Conservation (phyloP, 2,113 vertebrate species). For the Myanophis thanlyinensis region DNA sequence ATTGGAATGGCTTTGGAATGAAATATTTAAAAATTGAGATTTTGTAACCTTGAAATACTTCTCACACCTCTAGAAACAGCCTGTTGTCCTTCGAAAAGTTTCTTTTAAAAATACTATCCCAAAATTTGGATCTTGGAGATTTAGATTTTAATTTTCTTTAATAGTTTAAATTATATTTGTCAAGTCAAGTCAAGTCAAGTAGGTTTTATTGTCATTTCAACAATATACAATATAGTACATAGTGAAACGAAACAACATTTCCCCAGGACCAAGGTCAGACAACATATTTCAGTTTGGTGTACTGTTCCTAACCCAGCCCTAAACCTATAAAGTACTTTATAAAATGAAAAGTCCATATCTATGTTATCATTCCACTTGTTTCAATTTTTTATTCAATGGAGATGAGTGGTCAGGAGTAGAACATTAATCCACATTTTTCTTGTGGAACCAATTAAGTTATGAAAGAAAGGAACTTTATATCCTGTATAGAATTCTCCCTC, state of each 20-base stretch:
- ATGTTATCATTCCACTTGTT: not conserved
- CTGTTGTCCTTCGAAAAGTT: not conserved
- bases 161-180: not conserved
- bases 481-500: not conserved
- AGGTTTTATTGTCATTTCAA: too few species aligned
- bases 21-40: not conserved
- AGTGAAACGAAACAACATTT: too few species aligned
- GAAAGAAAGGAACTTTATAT: not conserved
- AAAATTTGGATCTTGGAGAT: not conserved
- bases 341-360: not conserved
- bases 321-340: not conserved
- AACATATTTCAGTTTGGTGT: not conserved
- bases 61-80: not conserved
- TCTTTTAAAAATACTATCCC: not conserved
- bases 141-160: not conserved
- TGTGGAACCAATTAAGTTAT: not conserved
- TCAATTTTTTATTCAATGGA: not conserved
- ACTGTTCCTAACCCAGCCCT: not conserved
- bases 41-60: not conserved
- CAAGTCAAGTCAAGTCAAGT: too few species aligned
- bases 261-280: too few species aligned
- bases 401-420: not conserved
- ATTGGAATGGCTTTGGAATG: not conserved
- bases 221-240: too few species aligned
- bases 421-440: not conserved